These are phyloP conservation scores for Eulithis prunata DNA, from an alignment of 2,888 invertebrate species.

Conservation along the genomic window DNA sequence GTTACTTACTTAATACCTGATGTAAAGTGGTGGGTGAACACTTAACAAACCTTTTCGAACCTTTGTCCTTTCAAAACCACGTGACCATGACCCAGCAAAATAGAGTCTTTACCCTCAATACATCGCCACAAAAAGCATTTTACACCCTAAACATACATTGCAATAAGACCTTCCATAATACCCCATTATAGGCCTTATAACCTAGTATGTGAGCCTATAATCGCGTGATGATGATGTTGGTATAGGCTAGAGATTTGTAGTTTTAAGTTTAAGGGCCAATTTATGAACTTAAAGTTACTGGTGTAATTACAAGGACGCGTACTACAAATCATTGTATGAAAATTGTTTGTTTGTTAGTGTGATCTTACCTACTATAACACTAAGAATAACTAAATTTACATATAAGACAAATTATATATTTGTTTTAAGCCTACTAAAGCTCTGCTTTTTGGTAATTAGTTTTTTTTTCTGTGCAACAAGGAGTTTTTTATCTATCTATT, in stretches of 20 bases:
- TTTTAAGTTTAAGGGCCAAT: neutral
- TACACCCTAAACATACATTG: slow-evolving; percentile 46
- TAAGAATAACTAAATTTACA: too few relatives aligned
- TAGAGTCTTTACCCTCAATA: slow-evolving; percentile 39
- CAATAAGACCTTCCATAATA: slow-evolving; percentile 24
- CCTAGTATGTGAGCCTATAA: slow-evolving; percentile 12
- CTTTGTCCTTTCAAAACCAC: slow-evolving; percentile 34
- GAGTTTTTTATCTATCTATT: too few relatives aligned
- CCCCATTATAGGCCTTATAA: slow-evolving; percentile 25
- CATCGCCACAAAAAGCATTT: slow-evolving; percentile 50
- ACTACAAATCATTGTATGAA: too few relatives aligned
- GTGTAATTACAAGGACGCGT: too few relatives aligned
- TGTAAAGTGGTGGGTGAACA: too few relatives aligned
- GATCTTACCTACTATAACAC: too few relatives aligned
- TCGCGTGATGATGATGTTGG: slow-evolving; percentile 20
- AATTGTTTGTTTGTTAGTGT: too few relatives aligned
- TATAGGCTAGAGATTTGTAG: slow-evolving; percentile 15
- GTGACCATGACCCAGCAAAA: slow-evolving; percentile 45
- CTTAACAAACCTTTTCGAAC: slow-evolving; percentile 18
- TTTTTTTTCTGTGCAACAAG: too few relatives aligned
- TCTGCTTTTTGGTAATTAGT: too few relatives aligned
- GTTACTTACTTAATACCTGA: too few relatives aligned
- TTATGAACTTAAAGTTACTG: neutral
- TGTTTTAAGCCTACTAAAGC: too few relatives aligned
- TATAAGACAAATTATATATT: too few relatives aligned